Evolutionary conservation across 2,888 invertebrate species (phyloP), one percentile per base, ranked within the genome.

Genomic region (Agrilus mali): DNA sequence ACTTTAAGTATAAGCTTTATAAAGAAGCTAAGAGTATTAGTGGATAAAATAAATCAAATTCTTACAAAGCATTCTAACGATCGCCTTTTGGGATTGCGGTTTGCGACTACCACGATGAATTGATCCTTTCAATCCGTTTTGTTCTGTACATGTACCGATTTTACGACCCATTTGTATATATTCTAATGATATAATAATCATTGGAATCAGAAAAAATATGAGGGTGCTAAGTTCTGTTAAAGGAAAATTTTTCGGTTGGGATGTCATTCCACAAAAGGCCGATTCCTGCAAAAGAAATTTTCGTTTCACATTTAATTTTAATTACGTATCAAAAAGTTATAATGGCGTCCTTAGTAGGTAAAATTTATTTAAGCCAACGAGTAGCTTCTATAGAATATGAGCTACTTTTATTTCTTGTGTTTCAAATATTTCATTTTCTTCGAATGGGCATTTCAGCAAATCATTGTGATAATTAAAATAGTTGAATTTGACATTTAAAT

Each of bases 41-140:
- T 27, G 27, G 16, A 47, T 43, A 32, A 35, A 34, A 44, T 36
- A 13, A 20, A 41, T 49, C 55, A 27, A 10, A 27, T 27, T 27
- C 74, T 74, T 66, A 88, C 88, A 81, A 50, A 88, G 68, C 86
- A 88, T 88, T 57, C 82, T 71, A 49, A 88, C 80, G 48, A 86
- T 80, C 45, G 80, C 78, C 59, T 77, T 83, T 57, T 83, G 75
- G 38, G 81, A 79, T 60, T 84, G 81, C 12, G 78, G 74, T 56
- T 77, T 80, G 6, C 76, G 69, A 50, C 82, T 81, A 4, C 78
- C 78, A 4, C 61, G 46, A 55, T 83, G 83, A 40, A 82, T 75
- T 38, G 82, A 78, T 39, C 81, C 78, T 46, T 78, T 66, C 36
- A 72, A 64, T 39, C 68, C 68, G 63, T 71, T 69, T 37, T 75